Base-by-base conservation (phyloP, 1,140 invertebrate species). In the Atta texana region DNA sequence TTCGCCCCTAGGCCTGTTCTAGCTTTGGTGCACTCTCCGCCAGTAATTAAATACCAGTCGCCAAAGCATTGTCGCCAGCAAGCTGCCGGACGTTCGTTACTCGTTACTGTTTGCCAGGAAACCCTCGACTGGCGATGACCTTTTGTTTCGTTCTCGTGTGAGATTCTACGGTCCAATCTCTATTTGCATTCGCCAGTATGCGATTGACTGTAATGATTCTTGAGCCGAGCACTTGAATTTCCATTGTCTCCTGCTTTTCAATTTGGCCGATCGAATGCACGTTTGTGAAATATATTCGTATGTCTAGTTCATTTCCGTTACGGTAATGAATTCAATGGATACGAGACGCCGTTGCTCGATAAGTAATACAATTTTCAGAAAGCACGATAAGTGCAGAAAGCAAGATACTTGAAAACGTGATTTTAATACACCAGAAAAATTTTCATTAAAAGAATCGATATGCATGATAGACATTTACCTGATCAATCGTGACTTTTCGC, bases 51-150 rank as follows among this genome's bases (percentile, higher is more conserved):
- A 90, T 91, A 87, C 69, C 76, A 31, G 69, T 75, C 44, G 51
- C 80, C 66, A 51, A 61, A 72, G 74, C 66, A 71, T 76, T 75
- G 85, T 82, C 68, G 75, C 61, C 28, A 59, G 53, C 89, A 49
- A 75, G 77, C 75, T 75, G 55, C 63, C 86, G 86, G 82, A 69
- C 75, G 86, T 76, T 88, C 88, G 81, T 88, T 87, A 87, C 86
- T 86, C 63, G 89, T 89, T 90, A 88, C 89, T 91, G 88, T 90
- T 92, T 91, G 85, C 89, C 85, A 74, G 88, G 81, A 91, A 92
- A 90, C 89, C 89, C 85, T 66, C 82, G 63, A 87, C 71, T 55
- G 75, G 44, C 51, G 78, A 84, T 87, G 86, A 88, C 69, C 87
- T 91, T 91, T 92, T 91, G 89, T 91, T 88, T 75, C 75, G 64